A percentile compares a stretch with the other conserved stretches of the same genome.
These are phyloP conservation scores for Cantharis flavilabris DNA, from an alignment of 2,888 invertebrate genomes.

Conservation along the genomic window DNA sequence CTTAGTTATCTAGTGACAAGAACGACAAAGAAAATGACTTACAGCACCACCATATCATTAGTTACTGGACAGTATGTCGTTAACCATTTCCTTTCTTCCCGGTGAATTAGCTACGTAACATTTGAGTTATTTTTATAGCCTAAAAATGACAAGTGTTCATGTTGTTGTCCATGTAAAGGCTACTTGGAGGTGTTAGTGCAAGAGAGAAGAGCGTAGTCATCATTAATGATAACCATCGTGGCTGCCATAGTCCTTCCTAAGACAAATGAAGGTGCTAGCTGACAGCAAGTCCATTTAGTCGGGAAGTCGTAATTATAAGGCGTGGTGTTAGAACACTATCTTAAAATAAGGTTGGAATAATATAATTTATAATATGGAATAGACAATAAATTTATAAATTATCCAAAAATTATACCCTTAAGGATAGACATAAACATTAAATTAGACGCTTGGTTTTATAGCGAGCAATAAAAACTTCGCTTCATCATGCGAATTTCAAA, in stretches of 20 bases:
- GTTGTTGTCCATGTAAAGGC: conserved; percentile 46
- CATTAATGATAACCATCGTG: conserved; percentile 55
- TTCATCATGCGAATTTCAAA: background rate
- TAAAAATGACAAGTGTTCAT: conserved; percentile 48
- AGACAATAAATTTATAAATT: conserved; percentile 8
- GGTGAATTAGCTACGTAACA: conserved; percentile 39
- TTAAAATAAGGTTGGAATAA: conserved; percentile 39
- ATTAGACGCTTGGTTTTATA: background rate
- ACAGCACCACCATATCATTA: conserved; percentile 26
- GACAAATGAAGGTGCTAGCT: conserved; percentile 59
- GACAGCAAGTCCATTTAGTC: conserved; percentile 58
- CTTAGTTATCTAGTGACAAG: background rate
- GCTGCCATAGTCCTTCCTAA: conserved; percentile 49
- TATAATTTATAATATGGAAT: background rate
- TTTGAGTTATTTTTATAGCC: conserved; percentile 48
- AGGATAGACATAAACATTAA: background rate
- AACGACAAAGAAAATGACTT: conserved; percentile 26
- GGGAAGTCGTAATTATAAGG: conserved; percentile 60
- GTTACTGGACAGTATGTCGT: conserved; percentile 31
- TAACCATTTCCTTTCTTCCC: conserved; percentile 33
- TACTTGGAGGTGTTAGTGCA: conserved; percentile 42
- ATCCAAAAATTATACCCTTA: conserved; percentile 13
- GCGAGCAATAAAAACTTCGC: background rate
- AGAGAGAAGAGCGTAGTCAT: conserved; percentile 44
- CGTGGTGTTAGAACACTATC: conserved; percentile 46